Conservation (phyloP, 2,113 vertebrate genomes). For the Isurus oxyrinchus region DNA sequence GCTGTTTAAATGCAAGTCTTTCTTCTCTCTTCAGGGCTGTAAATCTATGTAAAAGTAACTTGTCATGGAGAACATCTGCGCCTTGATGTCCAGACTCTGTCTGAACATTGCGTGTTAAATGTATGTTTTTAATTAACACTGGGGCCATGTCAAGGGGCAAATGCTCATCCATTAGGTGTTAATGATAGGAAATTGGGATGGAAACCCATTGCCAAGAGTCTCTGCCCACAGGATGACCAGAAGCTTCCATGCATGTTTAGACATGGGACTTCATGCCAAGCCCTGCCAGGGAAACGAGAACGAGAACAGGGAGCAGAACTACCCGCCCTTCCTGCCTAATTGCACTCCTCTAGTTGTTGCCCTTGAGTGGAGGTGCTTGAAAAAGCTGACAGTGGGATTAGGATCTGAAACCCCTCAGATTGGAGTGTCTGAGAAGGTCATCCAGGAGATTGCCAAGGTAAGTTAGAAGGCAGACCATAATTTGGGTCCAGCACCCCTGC, state of each 20-base stretch:
- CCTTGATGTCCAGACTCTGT: background rate
- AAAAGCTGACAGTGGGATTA: background rate
- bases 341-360: background rate
- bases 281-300: background rate
- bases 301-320: background rate
- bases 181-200: background rate
- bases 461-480: background rate
- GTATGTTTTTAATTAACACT: background rate
- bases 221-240: background rate
- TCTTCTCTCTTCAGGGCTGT: background rate
- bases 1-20: background rate
- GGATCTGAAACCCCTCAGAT: background rate
- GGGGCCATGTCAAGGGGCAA: background rate
- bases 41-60: background rate
- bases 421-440: background rate
- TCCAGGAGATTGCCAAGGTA: background rate
- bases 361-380: background rate
- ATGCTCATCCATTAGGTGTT: background rate
- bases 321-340: background rate
- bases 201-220: background rate
- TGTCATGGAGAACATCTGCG: background rate
- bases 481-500: background rate
- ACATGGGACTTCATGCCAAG: background rate
- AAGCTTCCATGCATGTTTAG: background rate
- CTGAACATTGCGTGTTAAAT: background rate